Base-by-base conservation (phyloP, 1,140 invertebrate genomes). In the Dysdera silvatica region DNA sequence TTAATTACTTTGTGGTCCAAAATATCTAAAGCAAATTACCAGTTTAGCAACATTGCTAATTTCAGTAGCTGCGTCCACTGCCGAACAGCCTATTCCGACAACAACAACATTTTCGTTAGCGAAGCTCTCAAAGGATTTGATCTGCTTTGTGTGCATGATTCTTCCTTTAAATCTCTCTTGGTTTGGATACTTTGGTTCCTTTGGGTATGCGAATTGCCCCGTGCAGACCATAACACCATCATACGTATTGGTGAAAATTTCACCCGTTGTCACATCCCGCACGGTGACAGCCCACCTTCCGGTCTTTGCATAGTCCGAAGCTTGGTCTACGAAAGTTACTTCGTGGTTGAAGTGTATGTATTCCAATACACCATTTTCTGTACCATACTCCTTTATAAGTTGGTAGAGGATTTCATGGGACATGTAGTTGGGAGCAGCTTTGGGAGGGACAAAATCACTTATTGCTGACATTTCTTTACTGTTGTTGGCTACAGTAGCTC, bases 391-490 rank as follows among this genome's bases (percentile, higher is more conserved):
- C 8, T 72, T 35, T n/a, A 78, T 70, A 65, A 77, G 74, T 37
- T 71, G 59, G 23, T 71, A 48, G 2, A 77, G 68, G 37, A 67
- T 54, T n/a, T 58, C 64, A 59, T 77, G 70, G 52, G 72, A 71
- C 71, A 76, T 69, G 65, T 76, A 79, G 10, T 67, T 70, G 4
- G 76, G 72, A 23, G 62, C 70, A 7, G 74, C 69, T 29, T 57
- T 55, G 0, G 74, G 70, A 8, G 73, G 72, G 1, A 75, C 75
- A 56, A 71, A 78, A 66, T 78, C 77, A 55, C 74, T 76, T 65
- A 71, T 76, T 0, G 69, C 68, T 68, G 73, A 74, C 69, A 77
- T 72, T 64, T 76, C 76, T 65, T 77, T 78, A 56, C 72, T 74
- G 1, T 73, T 75, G 67, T 78, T 78, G 20, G 72, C 72, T 2